Evolutionary conservation across 2,113 vertebrate genomes (phyloP), one percentile per base, ranked within the genome.

Genomic region (Holacanthus passer): DNA sequence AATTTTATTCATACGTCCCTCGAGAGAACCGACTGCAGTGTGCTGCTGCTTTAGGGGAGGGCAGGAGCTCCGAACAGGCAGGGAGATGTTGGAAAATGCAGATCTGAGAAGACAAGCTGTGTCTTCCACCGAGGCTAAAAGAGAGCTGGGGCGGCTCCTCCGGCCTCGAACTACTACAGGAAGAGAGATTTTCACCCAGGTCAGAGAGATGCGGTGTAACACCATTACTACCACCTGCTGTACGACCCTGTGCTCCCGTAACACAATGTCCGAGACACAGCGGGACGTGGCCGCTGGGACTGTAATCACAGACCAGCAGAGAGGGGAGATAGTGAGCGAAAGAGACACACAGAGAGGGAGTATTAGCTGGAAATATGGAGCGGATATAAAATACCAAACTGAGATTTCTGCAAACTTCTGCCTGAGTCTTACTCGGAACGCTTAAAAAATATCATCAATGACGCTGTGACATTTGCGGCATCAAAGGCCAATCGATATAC

Each of bases 1-100:
- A 81, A 81, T 91, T 84, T 82, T 79, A 89, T 87, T 90, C 83
- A 86, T 73, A 66, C 19, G 64, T 82, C 87, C 86, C 79, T 22
- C 0, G 83, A 85, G 88, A 89, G 79, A 59, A 39, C 9, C 6
- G 35, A 9, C 63, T 73, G 70, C 55, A 19, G 77, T 12, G 62
- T 41, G 75, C 72, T n/a, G n/a, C n/a, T n/a, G n/a, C n/a, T 83
- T 7, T 22, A 77, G 64, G 73, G 59, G 48, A 55, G 72, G 43
- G 35, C 27, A 37, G 80, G 62, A 65, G 65, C 56, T 47, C 67
- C 32, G 37, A 77, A 65, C 0, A 5, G 63, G 45, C 35, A 66
- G 13, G 76, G 45, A 35, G 3, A 37, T 47, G 48, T 41, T 37
- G 60, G 56, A 29, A 79, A 87, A 85, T 37, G 75, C 39, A 79